phyloP scores from a whole-genome alignment of 2,888 invertebrate species.

The Panzeria rudis region DNA sequence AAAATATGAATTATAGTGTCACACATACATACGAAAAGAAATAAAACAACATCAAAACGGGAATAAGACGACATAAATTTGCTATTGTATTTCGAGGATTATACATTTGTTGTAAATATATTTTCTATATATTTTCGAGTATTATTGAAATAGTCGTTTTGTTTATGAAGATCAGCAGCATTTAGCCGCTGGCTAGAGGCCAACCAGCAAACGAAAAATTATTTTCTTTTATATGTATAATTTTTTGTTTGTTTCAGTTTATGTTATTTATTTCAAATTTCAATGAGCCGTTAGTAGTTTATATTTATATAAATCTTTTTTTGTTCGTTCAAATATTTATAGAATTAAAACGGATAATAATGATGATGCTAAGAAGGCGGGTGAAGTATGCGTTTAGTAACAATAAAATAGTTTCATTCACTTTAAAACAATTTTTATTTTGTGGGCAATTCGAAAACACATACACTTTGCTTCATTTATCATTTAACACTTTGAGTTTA shows the following conservation, averaged over 20 bases:
- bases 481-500: constrained; percentile 44
- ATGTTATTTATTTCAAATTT: constrained; percentile 65
- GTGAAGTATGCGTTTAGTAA: constrained; percentile 28
- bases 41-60: constrained; percentile 27
- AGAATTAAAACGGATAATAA: constrained; percentile 49
- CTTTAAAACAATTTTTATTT: constrained; percentile 29
- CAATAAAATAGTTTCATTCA: constrained; percentile 48
- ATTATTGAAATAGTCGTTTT: constrained; percentile 46
- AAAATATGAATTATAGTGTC: constrained; percentile 41
- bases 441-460: constrained; percentile 12
- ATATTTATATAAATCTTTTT: constrained; percentile 51
- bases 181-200: constrained; percentile 74
- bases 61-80: constrained; percentile 56
- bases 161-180: constrained; percentile 74
- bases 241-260: constrained; percentile 27
- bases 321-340: constrained; percentile 59
- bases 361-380: constrained; percentile 41
- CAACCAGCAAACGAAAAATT: constrained; percentile 69
- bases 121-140: constrained; percentile 11
- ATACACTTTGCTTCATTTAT: constrained; percentile 7
- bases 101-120: not conserved
- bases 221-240: constrained; percentile 31
- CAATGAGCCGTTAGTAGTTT: constrained; percentile 70
- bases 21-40: constrained; percentile 23
- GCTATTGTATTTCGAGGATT: constrained; percentile 11